A percentile compares a stretch with the other conserved stretches of the same genome.
These are phyloP conservation scores for Holotrichia oblita DNA, from an alignment of 1,140 invertebrate genomes.

Conservation along the genomic window DNA sequence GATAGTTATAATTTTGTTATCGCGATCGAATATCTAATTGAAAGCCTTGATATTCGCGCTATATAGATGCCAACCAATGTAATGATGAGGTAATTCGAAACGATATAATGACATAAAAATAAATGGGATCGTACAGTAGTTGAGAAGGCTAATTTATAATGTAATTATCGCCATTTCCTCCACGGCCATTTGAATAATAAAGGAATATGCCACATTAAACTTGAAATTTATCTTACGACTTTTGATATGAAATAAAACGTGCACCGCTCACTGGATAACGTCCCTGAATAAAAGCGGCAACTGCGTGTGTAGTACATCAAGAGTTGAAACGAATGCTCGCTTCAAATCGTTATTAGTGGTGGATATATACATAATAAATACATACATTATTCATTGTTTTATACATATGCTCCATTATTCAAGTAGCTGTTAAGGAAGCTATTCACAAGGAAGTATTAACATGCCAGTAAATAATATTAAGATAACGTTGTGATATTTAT, in stretches of 20 bases:
- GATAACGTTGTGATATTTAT: too few relatives aligned
- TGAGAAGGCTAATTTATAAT: constrained; percentile 6
- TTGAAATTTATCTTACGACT: constrained; percentile 2
- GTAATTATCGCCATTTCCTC: constrained; percentile 16
- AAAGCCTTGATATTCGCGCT: constrained; percentile 4
- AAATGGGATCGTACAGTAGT: neutral
- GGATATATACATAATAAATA: neutral
- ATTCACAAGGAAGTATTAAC: neutral
- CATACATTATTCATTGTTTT: constrained; percentile 5
- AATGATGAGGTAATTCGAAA: constrained; percentile 6
- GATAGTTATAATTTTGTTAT: neutral
- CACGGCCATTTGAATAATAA: constrained; percentile 11
- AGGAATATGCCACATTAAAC: constrained; percentile 8
- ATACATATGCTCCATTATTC: neutral
- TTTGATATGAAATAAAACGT: neutral
- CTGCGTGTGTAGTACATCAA: neutral
- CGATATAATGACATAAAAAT: neutral
- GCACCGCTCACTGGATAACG: neutral
- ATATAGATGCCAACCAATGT: neutral
- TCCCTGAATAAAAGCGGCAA: neutral
- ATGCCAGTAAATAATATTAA: too few relatives aligned
- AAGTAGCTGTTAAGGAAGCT: neutral
- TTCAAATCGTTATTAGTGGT: neutral
- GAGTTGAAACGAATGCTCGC: neutral
- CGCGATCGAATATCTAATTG: constrained; percentile 8